Conservation (phyloP, 1,140 invertebrate species). For the Drosophila nikananu region DNA sequence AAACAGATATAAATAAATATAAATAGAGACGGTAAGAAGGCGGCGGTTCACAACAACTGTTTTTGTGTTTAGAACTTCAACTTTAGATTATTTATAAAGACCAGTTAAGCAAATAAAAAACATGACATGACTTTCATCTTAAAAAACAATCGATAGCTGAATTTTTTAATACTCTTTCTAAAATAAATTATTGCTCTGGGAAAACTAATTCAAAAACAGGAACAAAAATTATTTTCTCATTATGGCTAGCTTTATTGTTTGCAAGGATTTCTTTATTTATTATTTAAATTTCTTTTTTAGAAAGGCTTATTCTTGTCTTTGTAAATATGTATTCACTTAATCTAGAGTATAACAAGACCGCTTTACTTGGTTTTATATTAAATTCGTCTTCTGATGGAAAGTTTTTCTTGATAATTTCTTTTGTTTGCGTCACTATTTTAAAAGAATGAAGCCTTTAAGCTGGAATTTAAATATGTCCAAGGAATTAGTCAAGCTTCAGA, state of each 20-base stretch:
- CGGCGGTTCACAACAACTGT: slow-evolving; percentile 31
- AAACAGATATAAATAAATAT: slow-evolving; percentile 62
- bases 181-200: not conserved
- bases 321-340: not conserved
- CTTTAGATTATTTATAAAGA: slow-evolving; percentile 26
- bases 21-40: slow-evolving; percentile 31
- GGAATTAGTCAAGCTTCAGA: slow-evolving; percentile 2
- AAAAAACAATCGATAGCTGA: not conserved
- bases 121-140: not conserved
- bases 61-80: slow-evolving; percentile 45
- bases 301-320: not conserved
- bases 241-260: not conserved
- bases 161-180: not conserved
- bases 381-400: slow-evolving; percentile 5
- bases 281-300: not conserved
- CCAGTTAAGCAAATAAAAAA: slow-evolving; percentile 45
- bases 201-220: not conserved
- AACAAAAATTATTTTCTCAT: not conserved
- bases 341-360: not conserved
- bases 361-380: not conserved
- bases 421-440: not conserved
- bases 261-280: not conserved
- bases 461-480: not conserved
- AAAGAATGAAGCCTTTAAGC: not conserved
- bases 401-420: not conserved